Base-by-base conservation (phyloP, 2,797 vertebrate genomes). In the Alectoris magna region DNA sequence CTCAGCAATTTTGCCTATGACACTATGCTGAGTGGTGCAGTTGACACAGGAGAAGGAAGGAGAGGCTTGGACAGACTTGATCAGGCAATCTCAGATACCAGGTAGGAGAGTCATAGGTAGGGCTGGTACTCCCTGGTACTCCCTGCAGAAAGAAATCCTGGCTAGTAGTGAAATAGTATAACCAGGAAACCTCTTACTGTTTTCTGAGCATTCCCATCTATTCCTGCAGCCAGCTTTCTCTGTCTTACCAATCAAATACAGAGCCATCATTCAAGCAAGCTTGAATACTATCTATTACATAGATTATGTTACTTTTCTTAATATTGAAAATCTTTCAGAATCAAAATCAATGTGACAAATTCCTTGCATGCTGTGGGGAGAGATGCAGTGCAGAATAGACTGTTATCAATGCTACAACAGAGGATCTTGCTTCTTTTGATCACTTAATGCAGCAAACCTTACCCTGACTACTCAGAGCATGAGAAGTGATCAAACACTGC, bases 341-440 rank as follows among this genome's bases (percentile, higher is more conserved):
- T 86, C 56, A 88, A 91, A 93, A 34, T 43, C 68, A 80, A 46
- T 51, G 59, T 93, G 91, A 91, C 86, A 94, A 73, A 87, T 90
- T 93, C 73, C 38, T 62, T 49, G 59, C 2, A 1, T 49, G 56
- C 63, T 87, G 51, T 56, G 67, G 71, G 29, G 46, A 80, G 69
- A 80, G 66, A 59, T 0, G 3, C 34, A 36, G 56, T 7, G 43
- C 2, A 2, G 79, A 84, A 29, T 44, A 78, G 67, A 63, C 72
- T 62, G 56, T 87, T 79, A 90, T 87, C 73, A 78, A 8, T 48
- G 71, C 93, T 64, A 76, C 87, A 60, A 78, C 58, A 88, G 78
- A 92, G 31, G 55, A 83, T 73, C 77, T 91, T 53, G 21, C 67
- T 88, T 39, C 94, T 95, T 96, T 96, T 95, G 88, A 96, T 96